Conservation (phyloP, 2,888 invertebrate genomes). For the Malthinus seriepunctatus region DNA sequence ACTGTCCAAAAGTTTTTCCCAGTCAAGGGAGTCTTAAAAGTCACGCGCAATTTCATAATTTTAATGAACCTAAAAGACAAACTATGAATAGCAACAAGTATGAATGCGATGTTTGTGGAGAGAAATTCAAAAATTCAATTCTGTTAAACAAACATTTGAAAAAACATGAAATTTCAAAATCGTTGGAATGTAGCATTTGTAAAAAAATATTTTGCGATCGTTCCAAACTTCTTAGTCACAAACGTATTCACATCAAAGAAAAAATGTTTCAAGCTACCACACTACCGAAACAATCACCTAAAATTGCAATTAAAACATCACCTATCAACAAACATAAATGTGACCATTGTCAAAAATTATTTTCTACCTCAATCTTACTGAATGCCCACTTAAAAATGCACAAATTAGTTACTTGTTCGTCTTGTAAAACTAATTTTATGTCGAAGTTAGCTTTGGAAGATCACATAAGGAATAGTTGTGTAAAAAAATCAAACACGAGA, state of each 20-base stretch:
- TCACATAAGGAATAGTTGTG: conserved; percentile 46
- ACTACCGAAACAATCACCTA: conserved; percentile 40
- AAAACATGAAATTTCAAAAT: conserved; percentile 22
- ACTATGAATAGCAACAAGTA: conserved; percentile 34
- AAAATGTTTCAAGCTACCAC: conserved; percentile 42
- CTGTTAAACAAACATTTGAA: conserved; percentile 43
- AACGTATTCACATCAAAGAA: conserved; percentile 44
- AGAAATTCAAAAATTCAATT: conserved; percentile 45
- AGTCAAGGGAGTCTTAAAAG: conserved; percentile 49
- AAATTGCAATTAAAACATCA: conserved; percentile 21
- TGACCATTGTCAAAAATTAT: conserved; percentile 42
- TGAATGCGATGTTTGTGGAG: conserved; percentile 45
- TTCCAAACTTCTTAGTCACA: conserved; percentile 41
- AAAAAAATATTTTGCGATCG: conserved; percentile 41
- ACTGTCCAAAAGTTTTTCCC: conserved; percentile 51
- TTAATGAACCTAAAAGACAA: conserved; percentile 31
- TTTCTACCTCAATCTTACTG: conserved; percentile 38
- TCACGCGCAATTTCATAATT: conserved; percentile 49
- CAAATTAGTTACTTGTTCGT: conserved; percentile 42
- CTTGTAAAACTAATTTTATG: conserved; percentile 42
- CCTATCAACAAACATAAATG: conserved; percentile 37
- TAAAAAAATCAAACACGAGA: conserved; percentile 38
- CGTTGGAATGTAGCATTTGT: conserved; percentile 42
- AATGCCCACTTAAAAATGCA: conserved; percentile 42
- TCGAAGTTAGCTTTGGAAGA: conserved; percentile 46